Percentiles rank a stretch among this genome's conserved stretches.
These are phyloP conservation scores for Delia radicum DNA, from an alignment of 1,140 invertebrate genomes.

Conservation along the genomic window DNA sequence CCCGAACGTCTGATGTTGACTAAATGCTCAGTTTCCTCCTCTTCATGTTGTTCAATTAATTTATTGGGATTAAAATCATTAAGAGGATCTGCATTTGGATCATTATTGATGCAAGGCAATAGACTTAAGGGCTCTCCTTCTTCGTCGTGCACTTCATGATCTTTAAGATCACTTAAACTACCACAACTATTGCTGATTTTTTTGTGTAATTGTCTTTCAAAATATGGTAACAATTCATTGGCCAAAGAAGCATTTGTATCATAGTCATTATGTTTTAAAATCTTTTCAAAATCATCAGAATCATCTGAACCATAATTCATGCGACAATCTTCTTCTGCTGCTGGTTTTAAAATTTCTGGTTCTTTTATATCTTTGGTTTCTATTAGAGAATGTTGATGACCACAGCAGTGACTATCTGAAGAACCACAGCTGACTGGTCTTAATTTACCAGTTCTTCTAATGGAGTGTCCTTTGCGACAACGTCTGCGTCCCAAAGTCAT, in stretches of 20 bases:
- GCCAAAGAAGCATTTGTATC: constrained; percentile 43
- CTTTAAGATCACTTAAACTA: constrained; percentile 42
- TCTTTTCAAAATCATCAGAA: constrained; percentile 54
- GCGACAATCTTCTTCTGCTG: too few species aligned
- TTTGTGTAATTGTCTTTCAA: constrained; percentile 53
- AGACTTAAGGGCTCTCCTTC: constrained; percentile 44
- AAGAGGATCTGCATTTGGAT: constrained; percentile 48
- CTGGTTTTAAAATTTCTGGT: background rate
- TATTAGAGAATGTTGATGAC: background rate
- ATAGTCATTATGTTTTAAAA: constrained; percentile 47
- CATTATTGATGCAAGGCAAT: constrained; percentile 46
- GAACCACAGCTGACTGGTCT: constrained; percentile 13
- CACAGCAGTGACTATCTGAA: background rate
- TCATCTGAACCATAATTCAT: constrained; percentile 41
- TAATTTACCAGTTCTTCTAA: constrained; percentile 46
- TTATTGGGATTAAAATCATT: constrained; percentile 35
- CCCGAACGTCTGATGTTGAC: constrained; percentile 35
- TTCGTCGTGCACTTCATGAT: constrained; percentile 20
- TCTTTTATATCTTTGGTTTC: background rate
- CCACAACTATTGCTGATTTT: constrained; percentile 43
- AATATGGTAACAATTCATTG: constrained; percentile 52
- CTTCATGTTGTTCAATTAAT: constrained; percentile 5
- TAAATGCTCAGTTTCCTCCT: background rate
- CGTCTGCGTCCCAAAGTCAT: constrained; percentile 55
- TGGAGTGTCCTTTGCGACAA: constrained; percentile 52